phyloP scores from a whole-genome alignment of 2,888 invertebrate species.

The Siphlonurus alternatus region DNA sequence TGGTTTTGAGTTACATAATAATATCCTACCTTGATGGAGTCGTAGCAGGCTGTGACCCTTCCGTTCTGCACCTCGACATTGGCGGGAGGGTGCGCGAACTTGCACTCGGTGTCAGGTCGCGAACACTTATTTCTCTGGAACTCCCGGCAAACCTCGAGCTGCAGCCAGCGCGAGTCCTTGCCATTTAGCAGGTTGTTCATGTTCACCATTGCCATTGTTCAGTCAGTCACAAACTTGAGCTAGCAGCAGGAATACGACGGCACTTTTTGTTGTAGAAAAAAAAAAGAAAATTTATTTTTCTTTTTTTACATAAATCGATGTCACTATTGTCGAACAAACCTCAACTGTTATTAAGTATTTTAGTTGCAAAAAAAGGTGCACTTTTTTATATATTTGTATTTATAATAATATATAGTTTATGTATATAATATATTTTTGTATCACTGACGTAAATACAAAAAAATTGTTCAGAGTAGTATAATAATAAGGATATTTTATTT shows the following conservation, averaged over 20 bases:
- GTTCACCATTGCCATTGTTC: constrained; percentile 74
- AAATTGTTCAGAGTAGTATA: neutral
- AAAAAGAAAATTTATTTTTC: neutral
- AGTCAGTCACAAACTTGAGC: neutral
- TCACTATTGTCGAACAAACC: neutral
- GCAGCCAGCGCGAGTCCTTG: constrained; percentile 99
- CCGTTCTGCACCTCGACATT: constrained; percentile 99
- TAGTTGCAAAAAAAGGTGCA: neutral
- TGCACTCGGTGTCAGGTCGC: constrained; percentile 98
- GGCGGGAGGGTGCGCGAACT: constrained; percentile 98
- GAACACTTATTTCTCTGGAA: constrained; percentile 99
- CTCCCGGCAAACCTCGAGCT: constrained; percentile 98
- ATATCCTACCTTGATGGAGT: constrained; percentile 98
- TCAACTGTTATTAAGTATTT: neutral
- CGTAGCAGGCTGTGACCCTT: constrained; percentile 99
- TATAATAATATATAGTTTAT: neutral
- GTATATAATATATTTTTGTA: neutral
- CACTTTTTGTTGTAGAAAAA: neutral
- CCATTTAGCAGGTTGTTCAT: constrained; percentile 94
- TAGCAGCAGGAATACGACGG: neutral
- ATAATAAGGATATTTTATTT: too few species aligned
- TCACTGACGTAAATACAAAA: neutral
- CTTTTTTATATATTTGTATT: neutral
- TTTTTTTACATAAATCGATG: neutral
- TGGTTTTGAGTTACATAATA: too few species aligned